Evolutionary conservation across 2,888 invertebrate genomes (phyloP), one percentile per base, ranked within the genome.

Genomic region (Morinoia aosen): DNA sequence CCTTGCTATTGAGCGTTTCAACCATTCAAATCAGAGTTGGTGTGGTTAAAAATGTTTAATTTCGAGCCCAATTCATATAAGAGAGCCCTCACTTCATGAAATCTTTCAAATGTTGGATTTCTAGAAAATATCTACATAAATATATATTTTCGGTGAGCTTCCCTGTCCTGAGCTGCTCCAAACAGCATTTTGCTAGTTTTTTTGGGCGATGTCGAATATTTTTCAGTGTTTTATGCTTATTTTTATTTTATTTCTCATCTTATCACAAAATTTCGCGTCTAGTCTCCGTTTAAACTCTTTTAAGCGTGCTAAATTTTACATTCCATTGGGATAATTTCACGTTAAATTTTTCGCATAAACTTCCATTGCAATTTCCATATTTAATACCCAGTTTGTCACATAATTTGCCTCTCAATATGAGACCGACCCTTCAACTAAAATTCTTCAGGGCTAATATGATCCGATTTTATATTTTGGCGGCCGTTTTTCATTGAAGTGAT

Each of bases 401-500:
- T 25, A 76, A 76, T 76, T 76, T 25, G 76, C 14, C 33, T 33
- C 25, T 33, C 33, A 76, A 76, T 76, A 76, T 76, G 33, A 76
- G 76, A 76, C 33, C 76, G 76, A 76, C 33, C 76, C 76, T 76
- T 25, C 76, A 10, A 25, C 76, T 76, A 33, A 76, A 76, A 25
- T 76, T 61, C 76, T 33, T 19, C 33, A 33, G 76, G 76, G 76
- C 48, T 25, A 76, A 33, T 76, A 76, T 76, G 76, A 33, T 33
- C 25, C 0, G 33, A 76, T 76, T 76, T 76, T 76, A 76, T 16
- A 76, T 76, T 76, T 76, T 76, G 16, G 76, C 76, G 76, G 25
- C 25, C 25, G 76, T 76, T 33, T 76, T 76, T 76, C 76, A 90
- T 90, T 90, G 40, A 14, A 90, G 90, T 90, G 90, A 90, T 90